Evolutionary conservation across 2,797 vertebrate genomes (phyloP).

Genomic region (Ispidina lecontei): DNA sequence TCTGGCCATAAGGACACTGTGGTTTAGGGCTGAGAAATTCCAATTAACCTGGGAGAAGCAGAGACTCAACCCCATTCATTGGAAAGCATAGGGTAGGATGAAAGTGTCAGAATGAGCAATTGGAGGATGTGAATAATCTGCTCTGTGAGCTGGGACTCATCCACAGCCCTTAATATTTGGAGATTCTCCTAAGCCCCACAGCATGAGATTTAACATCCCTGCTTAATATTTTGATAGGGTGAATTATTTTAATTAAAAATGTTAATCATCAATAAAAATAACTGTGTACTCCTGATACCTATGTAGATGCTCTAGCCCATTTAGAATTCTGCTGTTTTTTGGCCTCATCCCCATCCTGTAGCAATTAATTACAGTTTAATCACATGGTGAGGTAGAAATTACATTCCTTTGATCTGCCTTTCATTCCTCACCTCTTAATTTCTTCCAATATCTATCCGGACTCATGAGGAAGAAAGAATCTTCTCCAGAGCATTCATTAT

Average conservation of each 20-base stretch:
- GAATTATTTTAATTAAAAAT: constrained; percentile 24
- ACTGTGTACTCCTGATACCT: not conserved
- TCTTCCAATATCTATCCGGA: constrained; percentile 13
- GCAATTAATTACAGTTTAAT: constrained; percentile 37
- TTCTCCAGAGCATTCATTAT: constrained; percentile 49
- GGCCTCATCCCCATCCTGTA: not conserved
- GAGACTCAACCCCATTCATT: not conserved
- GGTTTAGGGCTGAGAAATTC: not conserved
- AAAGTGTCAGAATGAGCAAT: not conserved
- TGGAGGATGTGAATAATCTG: not conserved
- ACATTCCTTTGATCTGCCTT: constrained; percentile 39
- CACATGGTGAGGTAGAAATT: constrained; percentile 20
- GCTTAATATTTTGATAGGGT: not conserved
- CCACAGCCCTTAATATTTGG: not conserved
- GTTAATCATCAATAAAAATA: constrained; percentile 1
- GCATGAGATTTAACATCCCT: not conserved
- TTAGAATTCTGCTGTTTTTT: not conserved
- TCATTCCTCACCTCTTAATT: constrained; percentile 49
- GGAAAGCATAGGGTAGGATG: not conserved
- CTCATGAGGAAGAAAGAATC: not conserved
- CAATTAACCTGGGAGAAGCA: not conserved
- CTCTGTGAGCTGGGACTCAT: not conserved
- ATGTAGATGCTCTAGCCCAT: not conserved
- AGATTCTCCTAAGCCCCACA: not conserved
- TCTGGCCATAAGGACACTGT: not conserved